Base-by-base conservation (phyloP, 2,888 invertebrate species). In the Bembecia ichneumoniformis region DNA sequence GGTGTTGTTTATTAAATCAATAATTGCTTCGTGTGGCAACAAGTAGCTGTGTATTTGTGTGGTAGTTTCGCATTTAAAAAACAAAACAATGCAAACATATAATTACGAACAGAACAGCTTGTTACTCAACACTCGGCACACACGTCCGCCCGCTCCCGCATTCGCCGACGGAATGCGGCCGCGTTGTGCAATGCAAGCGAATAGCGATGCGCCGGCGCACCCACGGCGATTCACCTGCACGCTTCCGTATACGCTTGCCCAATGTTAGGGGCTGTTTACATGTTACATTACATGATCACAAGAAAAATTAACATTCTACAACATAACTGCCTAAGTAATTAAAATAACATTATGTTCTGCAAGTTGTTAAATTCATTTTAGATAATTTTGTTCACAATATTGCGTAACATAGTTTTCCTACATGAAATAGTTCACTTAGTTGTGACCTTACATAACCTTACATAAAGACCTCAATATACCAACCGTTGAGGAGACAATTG, bases 141-240 rank as follows among this genome's bases (percentile, higher is more conserved):
- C 48, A 59, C 74, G 74, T 70, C 62, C 64, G 58, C 51, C 46
- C 58, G 55, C 56, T 52, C 43, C 64, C 53, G 62, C 59, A 65
- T 58, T 58, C 60, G 59, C 49, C 58, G 60, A 50, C 60, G 77
- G 78, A 77, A 79, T 77, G 78, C 77, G 79, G 76, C 62, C 77
- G 64, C 50, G 68, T 77, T 74, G 72, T 64, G 73, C 68, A 76
- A n/a, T n/a, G n/a, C n/a, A n/a, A n/a, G n/a, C n/a, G n/a, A n/a
- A n/a, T n/a, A 76, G 40, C 68, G 49, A 46, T 45, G 58, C 57
- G 70, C 64, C 58, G 61, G 66, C 74, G 70, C 72, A 70, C 73
- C 72, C 62, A 64, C 66, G 57, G 60, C 62, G 67, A 65, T 68
- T 59, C 77, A 79, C 77, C 77, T 79, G 79, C 64, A 47, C 48